Percentiles rank a stretch among this genome's conserved stretches.
These are phyloP conservation scores for Thaumetopoea pityocampa DNA, from an alignment of 1,140 invertebrate species.

Conservation along the genomic window DNA sequence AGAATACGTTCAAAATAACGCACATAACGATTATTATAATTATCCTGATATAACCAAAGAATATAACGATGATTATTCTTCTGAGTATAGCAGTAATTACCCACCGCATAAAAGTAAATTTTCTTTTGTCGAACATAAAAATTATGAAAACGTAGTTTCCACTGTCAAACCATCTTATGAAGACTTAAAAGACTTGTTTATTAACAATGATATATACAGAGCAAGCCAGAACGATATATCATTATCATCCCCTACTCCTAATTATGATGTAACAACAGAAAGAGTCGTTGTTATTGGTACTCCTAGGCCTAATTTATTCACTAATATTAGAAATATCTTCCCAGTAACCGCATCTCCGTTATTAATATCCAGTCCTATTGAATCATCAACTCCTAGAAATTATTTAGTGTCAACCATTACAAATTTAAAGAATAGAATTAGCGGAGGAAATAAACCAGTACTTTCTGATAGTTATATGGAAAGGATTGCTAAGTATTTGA, in stretches of 20 bases:
- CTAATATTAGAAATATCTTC: conserved; percentile 24
- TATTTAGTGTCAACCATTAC: conserved; percentile 50
- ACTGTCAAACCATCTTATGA: conserved; percentile 45
- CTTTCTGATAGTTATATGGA: conserved; percentile 48
- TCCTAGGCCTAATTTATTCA: conserved; percentile 33
- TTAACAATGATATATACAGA: conserved; percentile 26
- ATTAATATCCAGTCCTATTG: conserved; percentile 14
- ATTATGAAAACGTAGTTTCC: conserved; percentile 16
- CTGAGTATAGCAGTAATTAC: conserved; percentile 44
- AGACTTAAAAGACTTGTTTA: conserved; percentile 42
- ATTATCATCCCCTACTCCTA: conserved; percentile 32
- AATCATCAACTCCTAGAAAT: conserved; percentile 34
- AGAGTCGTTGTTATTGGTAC: conserved; percentile 41
- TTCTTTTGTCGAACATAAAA: conserved; percentile 14
- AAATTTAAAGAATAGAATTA: conserved; percentile 41
- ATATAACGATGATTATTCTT: conserved; percentile 49
- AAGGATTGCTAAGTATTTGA: conserved; percentile 52
- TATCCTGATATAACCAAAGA: conserved; percentile 45
- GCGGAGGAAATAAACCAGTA: conserved; percentile 35
- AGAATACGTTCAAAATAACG: not conserved
- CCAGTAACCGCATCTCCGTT: conserved; percentile 14
- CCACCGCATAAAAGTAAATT: conserved; percentile 40
- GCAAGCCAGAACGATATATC: conserved; percentile 29
- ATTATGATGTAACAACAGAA: conserved; percentile 35
- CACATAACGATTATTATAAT: conserved; percentile 33